Evolutionary conservation across 2,113 vertebrate species (phyloP).

Genomic region (Hemichromis elongatus): DNA sequence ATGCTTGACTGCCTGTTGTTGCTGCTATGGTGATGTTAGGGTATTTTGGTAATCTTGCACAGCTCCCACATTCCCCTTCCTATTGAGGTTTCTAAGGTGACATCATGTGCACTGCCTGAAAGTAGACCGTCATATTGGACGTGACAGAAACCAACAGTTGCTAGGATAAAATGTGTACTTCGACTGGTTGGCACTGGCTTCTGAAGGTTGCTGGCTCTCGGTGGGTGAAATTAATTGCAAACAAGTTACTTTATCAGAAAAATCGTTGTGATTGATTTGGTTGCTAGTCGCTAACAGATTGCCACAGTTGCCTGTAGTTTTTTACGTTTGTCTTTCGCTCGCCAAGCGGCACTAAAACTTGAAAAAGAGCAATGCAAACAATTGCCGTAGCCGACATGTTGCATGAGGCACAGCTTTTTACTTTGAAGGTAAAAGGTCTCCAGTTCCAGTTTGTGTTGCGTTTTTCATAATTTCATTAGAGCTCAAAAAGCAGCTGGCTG

Average conservation of each 20-base stretch:
- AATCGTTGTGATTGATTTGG: not conserved
- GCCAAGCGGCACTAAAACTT: rapidly evolving
- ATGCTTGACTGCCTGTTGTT: conserved; percentile 22
- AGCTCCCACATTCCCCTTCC: not conserved
- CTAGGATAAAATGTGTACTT: not conserved
- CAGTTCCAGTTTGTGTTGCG: not conserved
- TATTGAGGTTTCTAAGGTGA: not conserved
- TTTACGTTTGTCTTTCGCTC: not conserved
- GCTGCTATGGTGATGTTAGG: not conserved
- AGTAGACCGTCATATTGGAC: not conserved
- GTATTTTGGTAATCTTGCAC: conserved; percentile 22
- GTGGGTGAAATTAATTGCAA: not conserved
- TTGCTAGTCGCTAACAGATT: not conserved
- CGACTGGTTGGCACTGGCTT: too few species aligned
- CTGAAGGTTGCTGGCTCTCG: not conserved
- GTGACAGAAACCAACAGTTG: not conserved
- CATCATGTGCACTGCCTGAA: not conserved
- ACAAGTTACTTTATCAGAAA: not conserved
- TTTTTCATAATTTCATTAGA: not conserved
- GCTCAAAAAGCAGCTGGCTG: not conserved
- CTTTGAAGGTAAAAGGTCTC: not conserved
- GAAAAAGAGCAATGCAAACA: not conserved
- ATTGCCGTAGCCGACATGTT: not conserved
- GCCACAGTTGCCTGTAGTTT: not conserved
- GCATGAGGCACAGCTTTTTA: not conserved